phyloP scores from a whole-genome alignment of 1,140 invertebrate species.

The Lepidurus couesii region DNA sequence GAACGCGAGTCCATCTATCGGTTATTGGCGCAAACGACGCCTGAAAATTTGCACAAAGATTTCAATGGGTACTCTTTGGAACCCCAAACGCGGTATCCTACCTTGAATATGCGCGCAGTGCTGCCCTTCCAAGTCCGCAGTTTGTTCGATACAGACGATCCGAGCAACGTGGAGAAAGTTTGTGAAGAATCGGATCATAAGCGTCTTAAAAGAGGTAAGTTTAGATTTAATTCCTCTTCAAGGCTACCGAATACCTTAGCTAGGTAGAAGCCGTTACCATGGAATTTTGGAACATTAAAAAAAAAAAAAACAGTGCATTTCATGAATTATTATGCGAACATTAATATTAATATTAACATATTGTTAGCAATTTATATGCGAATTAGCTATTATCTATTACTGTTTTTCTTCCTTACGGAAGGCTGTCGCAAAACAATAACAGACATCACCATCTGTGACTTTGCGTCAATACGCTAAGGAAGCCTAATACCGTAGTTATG shows the following conservation, averaged over 20 bases:
- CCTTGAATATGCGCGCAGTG: constrained; percentile 53
- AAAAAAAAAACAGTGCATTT: constrained; percentile 24
- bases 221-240: constrained; percentile 30
- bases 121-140: constrained; percentile 57
- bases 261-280: neutral
- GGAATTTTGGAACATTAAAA: constrained; percentile 30
- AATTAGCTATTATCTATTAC: too few species aligned
- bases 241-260: neutral
- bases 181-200: constrained; percentile 39
- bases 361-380: too few species aligned
- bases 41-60: constrained; percentile 88
- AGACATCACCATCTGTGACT: too few species aligned
- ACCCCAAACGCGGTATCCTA: constrained; percentile 69
- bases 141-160: constrained; percentile 57
- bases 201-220: constrained; percentile 57
- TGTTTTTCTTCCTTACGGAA: too few species aligned
- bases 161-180: constrained; percentile 48
- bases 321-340: too few species aligned
- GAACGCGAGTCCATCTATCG: constrained; percentile 93
- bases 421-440: too few species aligned
- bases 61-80: constrained; percentile 81
- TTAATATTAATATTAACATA: too few species aligned
- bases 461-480: too few species aligned
- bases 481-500: too few species aligned
- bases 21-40: constrained; percentile 85